Conservation (phyloP, 2,888 invertebrate species). For the Latheticus oryzae region DNA sequence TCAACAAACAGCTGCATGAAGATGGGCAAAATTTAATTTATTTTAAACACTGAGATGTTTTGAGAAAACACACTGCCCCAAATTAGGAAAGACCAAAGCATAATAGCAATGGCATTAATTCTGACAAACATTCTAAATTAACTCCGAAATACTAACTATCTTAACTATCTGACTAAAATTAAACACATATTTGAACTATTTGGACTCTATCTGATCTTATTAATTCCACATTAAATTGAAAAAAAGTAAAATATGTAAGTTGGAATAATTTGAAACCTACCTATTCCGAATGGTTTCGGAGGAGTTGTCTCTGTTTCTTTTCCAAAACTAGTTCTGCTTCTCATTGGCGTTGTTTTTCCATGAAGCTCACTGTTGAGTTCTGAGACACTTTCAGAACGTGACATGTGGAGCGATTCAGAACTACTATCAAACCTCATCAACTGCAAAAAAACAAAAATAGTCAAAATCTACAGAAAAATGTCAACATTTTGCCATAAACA, state of each 20-base stretch:
- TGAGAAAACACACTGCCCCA: constrained; percentile 35
- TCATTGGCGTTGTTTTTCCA: constrained; percentile 53
- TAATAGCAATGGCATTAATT: constrained; percentile 44
- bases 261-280: too few relatives aligned
- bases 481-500: constrained; percentile 60
- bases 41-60: constrained; percentile 37
- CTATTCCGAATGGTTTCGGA: constrained; percentile 83
- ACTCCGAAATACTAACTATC: constrained; percentile 36
- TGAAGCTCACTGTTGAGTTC: constrained; percentile 78
- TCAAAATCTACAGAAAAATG: constrained; percentile 23
- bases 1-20: constrained; percentile 29
- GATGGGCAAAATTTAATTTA: constrained; percentile 28
- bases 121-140: constrained; percentile 33
- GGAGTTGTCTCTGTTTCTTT: constrained; percentile 70
- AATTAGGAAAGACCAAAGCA: constrained; percentile 44
- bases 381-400: constrained; percentile 86
- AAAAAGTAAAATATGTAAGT: too few relatives aligned
- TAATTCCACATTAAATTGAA: too few relatives aligned
- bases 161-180: constrained; percentile 35
- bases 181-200: constrained; percentile 33
- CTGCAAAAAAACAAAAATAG: constrained; percentile 64
- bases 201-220: constrained; percentile 14
- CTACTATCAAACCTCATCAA: constrained; percentile 85
- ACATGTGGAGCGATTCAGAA: constrained; percentile 81
- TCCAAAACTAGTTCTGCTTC: constrained; percentile 60